phyloP scores from a whole-genome alignment of 2,888 invertebrate genomes.

The Steromphala cineraria region DNA sequence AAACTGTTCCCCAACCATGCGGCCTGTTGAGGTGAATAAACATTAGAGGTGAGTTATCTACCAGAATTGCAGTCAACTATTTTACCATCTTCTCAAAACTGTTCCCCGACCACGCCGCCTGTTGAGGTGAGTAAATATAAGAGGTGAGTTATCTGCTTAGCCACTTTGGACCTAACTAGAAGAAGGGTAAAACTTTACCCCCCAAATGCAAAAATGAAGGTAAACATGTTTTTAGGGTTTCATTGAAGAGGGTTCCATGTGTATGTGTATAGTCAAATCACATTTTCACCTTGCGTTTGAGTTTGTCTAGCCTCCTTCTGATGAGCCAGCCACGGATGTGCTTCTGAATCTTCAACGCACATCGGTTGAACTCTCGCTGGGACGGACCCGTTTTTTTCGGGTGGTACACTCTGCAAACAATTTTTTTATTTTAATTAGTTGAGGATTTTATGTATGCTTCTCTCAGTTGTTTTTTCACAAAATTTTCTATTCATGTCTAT shows the following conservation, averaged over 20 bases:
- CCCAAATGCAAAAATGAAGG: too few species aligned
- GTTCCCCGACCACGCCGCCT: slow-evolving; percentile 62
- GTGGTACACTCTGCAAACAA: slow-evolving; percentile 64
- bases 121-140: background rate
- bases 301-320: slow-evolving; percentile 56
- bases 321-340: slow-evolving; percentile 67
- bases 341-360: slow-evolving; percentile 70
- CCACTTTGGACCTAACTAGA: too few species aligned
- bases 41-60: too few species aligned
- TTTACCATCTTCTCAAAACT: slow-evolving; percentile 63
- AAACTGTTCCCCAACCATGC: slow-evolving; percentile 61
- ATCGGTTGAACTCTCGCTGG: slow-evolving; percentile 57
- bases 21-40: slow-evolving; percentile 42
- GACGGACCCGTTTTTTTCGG: slow-evolving; percentile 67
- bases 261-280: background rate
- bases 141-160: too few species aligned
- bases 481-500: too few species aligned
- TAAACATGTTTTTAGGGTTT: background rate
- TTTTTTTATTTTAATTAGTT: too few species aligned
- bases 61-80: too few species aligned
- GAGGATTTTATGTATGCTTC: too few species aligned
- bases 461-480: too few species aligned
- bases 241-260: too few species aligned
- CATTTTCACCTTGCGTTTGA: slow-evolving; percentile 66
- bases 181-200: too few species aligned